A percentile compares a stretch with the other conserved stretches of the same genome.
Evolutionary conservation across 2,888 invertebrate species (phyloP).

Genomic region (Mellilla xanthometata): DNA sequence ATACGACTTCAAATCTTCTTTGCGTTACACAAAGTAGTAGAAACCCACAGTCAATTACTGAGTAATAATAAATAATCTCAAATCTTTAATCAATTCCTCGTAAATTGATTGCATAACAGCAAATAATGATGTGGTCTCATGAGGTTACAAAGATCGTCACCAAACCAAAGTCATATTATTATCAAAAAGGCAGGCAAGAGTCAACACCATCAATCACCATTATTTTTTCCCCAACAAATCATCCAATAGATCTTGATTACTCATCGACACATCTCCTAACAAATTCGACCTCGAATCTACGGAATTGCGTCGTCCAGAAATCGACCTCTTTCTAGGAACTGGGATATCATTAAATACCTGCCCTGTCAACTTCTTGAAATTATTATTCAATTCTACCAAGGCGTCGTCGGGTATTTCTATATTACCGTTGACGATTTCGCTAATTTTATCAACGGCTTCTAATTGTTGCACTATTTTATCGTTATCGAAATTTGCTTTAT

Average conservation of each 20-base stretch:
- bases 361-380: conserved; percentile 66
- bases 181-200: no score
- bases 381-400: conserved; percentile 65
- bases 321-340: conserved; percentile 56
- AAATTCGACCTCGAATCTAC: conserved; percentile 49
- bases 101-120: no score
- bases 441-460: conserved; percentile 76
- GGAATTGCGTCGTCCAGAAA: conserved; percentile 53
- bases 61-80: no score
- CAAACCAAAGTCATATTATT: no score
- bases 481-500: conserved; percentile 66
- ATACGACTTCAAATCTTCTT: no score
- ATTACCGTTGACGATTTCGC: conserved; percentile 64
- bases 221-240: conserved; percentile 74
- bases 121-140: no score
- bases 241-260: conserved; percentile 68
- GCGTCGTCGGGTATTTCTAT: conserved; percentile 58
- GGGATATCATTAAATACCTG: conserved; percentile 51
- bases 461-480: conserved; percentile 75
- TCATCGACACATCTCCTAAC: conserved; percentile 63
- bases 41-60: no score
- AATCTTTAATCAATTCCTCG: no score
- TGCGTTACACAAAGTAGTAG: no score
- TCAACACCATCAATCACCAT: conserved; percentile 33
- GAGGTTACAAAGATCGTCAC: no score